A percentile compares a stretch with the other conserved stretches of the same genome.
Conservation (phyloP, 1,140 invertebrate species). For the Drosophila nigromelanica region DNA sequence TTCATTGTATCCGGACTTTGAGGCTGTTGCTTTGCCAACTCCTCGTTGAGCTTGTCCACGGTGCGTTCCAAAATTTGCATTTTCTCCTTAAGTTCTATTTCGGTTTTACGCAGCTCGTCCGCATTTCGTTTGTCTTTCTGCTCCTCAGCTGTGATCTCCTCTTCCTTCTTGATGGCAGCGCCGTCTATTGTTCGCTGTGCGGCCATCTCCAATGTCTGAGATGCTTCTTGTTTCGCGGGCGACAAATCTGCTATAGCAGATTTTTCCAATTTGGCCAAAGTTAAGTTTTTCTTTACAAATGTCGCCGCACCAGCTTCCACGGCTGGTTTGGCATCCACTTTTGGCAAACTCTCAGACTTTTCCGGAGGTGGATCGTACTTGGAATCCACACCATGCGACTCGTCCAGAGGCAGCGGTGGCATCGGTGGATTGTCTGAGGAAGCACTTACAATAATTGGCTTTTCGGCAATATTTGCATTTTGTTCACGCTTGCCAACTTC, state of each 20-base stretch:
- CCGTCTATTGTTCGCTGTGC: constrained; percentile 66
- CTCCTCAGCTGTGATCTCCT: constrained; percentile 85
- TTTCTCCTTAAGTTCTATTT: constrained; percentile 86
- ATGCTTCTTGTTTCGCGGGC: neutral
- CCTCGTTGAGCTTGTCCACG: constrained; percentile 85
- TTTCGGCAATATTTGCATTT: constrained; percentile 25
- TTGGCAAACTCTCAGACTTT: constrained; percentile 3
- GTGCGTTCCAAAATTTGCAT: constrained; percentile 85
- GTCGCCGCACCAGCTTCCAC: neutral
- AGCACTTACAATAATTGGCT: constrained; percentile 16
- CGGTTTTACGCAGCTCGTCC: constrained; percentile 81
- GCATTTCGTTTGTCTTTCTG: constrained; percentile 83
- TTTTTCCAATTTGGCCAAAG: constrained; percentile 11
- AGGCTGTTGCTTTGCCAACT: constrained; percentile 76
- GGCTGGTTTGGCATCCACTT: constrained; percentile 7
- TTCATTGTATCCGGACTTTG: constrained; percentile 83
- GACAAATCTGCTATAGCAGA: neutral
- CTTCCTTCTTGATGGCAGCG: constrained; percentile 85
- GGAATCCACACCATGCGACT: constrained; percentile 43
- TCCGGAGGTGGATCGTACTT: constrained; percentile 21
- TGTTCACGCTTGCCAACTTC: constrained; percentile 27
- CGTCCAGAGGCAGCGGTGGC: constrained; percentile 71
- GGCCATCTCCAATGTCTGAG: neutral
- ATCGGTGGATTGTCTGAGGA: constrained; percentile 60
- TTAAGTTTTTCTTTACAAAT: constrained; percentile 29